Conservation (phyloP, 2,113 vertebrate genomes). For the Geococcyx californianus region DNA sequence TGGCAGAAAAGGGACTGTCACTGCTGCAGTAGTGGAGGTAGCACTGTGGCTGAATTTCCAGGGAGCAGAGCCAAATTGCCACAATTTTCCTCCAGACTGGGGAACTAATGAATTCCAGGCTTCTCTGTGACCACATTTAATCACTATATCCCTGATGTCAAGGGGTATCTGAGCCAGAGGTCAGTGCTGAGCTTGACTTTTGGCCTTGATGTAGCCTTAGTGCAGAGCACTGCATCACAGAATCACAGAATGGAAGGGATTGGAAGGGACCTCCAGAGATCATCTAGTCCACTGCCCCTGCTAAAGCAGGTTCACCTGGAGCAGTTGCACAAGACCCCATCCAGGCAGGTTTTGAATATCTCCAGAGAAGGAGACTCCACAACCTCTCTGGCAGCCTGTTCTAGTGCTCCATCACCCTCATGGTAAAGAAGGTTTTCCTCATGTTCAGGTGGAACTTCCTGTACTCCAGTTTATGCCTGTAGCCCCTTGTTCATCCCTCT, state of each 20-base stretch:
- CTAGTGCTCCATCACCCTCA: no score
- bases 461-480: no score
- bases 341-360: no score
- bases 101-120: not conserved
- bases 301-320: no score
- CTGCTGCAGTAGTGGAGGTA: not conserved
- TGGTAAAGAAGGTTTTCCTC: no score
- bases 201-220: not conserved
- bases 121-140: not conserved
- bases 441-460: no score
- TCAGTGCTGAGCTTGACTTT: not conserved
- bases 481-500: not conserved
- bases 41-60: not conserved
- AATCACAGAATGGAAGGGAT: no score
- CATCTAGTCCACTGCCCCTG: no score
- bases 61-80: not conserved
- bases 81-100: not conserved
- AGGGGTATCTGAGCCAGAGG: accelerated
- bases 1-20: not conserved
- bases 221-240: not conserved
- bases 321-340: no score
- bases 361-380: no score
- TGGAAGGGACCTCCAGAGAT: no score
- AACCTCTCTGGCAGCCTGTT: no score
- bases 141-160: not conserved